These are phyloP conservation scores for Leucoraja ocellata DNA, from an alignment of 2,797 vertebrate genomes.

Conservation along the genomic window DNA sequence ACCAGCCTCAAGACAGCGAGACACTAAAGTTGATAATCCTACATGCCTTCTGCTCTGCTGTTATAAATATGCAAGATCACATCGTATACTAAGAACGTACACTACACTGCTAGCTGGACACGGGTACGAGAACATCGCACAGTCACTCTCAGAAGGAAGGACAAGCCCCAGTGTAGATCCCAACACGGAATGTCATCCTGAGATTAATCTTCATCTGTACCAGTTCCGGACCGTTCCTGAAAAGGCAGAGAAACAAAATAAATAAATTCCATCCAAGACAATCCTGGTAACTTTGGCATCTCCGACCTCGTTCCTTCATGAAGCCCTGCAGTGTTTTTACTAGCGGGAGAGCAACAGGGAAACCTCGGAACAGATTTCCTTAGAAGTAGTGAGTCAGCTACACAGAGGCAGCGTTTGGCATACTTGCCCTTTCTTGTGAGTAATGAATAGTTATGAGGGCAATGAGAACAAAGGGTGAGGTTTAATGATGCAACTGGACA, in stretches of 20 bases:
- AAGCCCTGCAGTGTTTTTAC: no score
- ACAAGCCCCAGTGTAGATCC: slow-evolving; percentile 41
- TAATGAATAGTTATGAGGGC: no score
- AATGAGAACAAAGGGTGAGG: no score
- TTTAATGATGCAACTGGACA: no score
- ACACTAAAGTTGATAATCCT: slow-evolving; percentile 50
- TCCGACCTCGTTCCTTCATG: no score
- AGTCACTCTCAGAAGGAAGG: slow-evolving; percentile 46
- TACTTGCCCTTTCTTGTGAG: no score
- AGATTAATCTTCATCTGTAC: slow-evolving; percentile 79
- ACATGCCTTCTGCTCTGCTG: slow-evolving; percentile 57
- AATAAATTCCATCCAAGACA: neutral
- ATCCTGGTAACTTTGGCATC: no score
- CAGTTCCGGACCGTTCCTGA: slow-evolving; percentile 80
- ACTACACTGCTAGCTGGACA: slow-evolving; percentile 44
- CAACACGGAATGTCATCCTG: slow-evolving; percentile 47
- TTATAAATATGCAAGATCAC: slow-evolving; percentile 73
- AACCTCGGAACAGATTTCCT: no score
- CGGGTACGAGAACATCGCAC: slow-evolving; percentile 42
- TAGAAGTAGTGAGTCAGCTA: no score
- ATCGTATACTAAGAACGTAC: slow-evolving; percentile 34
- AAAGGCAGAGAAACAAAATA: slow-evolving; percentile 40
- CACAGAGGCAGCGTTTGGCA: no score
- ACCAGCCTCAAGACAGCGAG: slow-evolving; percentile 47
- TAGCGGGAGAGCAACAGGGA: no score